phyloP scores from a whole-genome alignment of 2,113 vertebrate species.

The Toxostoma redivivum region DNA sequence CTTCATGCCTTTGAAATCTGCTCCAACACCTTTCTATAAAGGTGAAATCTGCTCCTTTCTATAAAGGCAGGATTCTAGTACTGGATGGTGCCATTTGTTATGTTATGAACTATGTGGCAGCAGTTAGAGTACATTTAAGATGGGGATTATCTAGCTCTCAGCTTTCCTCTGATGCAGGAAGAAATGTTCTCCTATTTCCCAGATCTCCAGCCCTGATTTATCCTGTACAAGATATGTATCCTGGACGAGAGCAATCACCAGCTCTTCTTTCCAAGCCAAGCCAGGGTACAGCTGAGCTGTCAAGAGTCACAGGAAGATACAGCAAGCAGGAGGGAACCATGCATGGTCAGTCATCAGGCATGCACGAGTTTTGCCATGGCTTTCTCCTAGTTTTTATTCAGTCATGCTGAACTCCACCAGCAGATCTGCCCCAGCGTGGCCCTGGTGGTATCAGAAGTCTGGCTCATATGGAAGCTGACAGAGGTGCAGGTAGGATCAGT shows the following conservation, averaged over 20 bases:
- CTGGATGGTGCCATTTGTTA: not conserved
- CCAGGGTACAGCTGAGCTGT: not conserved
- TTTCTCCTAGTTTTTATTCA: not conserved
- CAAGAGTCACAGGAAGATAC: not conserved
- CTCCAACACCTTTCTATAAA: not conserved
- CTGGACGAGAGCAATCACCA: rapidly evolving
- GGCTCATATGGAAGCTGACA: not conserved
- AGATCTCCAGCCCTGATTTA: not conserved
- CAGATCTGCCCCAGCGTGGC: not conserved
- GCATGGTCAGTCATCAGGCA: not conserved
- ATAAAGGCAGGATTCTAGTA: not conserved
- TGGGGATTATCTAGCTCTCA: not conserved
- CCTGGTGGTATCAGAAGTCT: not conserved
- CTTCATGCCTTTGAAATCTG: not conserved
- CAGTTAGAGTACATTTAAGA: not conserved
- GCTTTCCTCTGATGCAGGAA: not conserved
- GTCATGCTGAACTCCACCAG: not conserved
- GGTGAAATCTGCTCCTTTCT: not conserved
- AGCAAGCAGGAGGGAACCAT: not conserved
- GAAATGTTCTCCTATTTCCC: not conserved
- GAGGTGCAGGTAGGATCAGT: not conserved
- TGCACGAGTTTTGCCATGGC: not conserved
- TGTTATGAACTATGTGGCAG: not conserved
- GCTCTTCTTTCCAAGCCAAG: not conserved
- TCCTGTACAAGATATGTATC: not conserved